A percentile compares a stretch with the other conserved stretches of the same genome.
Conservation (phyloP, 2,888 invertebrate species). For the Lithophane semibrunnea region DNA sequence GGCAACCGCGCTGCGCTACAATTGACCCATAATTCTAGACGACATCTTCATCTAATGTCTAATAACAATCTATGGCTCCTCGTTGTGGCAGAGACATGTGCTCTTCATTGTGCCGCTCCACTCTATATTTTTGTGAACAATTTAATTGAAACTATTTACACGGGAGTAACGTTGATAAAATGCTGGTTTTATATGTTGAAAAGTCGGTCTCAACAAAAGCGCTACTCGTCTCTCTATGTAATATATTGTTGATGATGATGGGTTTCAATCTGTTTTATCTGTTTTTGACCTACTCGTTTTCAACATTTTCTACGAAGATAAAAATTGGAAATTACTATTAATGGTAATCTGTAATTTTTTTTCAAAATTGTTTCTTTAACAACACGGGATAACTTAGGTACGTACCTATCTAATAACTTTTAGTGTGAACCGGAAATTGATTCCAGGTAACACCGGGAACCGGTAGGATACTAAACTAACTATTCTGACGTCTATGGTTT, state of each 20-base stretch:
- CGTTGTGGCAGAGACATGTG: constrained; percentile 62
- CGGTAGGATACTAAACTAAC: background rate
- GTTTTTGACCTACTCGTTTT: background rate
- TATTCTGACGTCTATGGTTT: background rate
- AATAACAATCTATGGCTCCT: constrained; percentile 69
- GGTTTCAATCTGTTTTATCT: background rate
- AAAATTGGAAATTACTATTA: background rate
- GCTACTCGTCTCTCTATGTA: background rate
- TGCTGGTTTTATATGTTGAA: background rate
- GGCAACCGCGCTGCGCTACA: constrained; percentile 66
- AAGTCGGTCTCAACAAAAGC: background rate
- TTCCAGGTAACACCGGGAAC: background rate
- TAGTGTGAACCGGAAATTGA: background rate
- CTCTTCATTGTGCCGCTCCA: constrained; percentile 54
- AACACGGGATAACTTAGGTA: background rate
- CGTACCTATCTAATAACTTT: too few relatives aligned
- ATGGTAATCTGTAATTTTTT: too few relatives aligned
- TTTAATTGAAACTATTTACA: constrained; percentile 32
- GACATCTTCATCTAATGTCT: constrained; percentile 73
- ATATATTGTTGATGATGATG: background rate
- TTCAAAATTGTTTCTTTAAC: too few relatives aligned
- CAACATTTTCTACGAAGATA: background rate
- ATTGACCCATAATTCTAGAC: constrained; percentile 76
- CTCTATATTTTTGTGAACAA: constrained; percentile 40
- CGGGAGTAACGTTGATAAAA: background rate